phyloP scores from a whole-genome alignment of 2,113 vertebrate genomes.

The Carettochelys insculpta region DNA sequence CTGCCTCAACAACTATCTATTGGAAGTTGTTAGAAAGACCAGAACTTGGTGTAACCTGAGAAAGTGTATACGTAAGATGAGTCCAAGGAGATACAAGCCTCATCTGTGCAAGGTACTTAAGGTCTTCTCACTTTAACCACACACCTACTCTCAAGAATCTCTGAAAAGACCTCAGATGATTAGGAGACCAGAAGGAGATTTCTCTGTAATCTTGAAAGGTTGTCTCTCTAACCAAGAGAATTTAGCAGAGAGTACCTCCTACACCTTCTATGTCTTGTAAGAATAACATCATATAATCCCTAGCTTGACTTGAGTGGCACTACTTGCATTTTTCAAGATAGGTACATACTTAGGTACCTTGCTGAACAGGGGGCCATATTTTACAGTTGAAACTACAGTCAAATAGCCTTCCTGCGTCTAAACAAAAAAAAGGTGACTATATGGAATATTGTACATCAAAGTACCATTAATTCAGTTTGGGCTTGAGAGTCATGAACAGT shows the following conservation, averaged over 20 bases:
- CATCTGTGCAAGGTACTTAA: neutral
- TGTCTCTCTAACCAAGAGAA: neutral
- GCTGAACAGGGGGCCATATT: neutral
- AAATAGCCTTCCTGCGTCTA: neutral
- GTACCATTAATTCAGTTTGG: neutral
- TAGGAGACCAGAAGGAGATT: neutral
- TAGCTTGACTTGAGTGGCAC: neutral
- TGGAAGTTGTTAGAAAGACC: neutral
- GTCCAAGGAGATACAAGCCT: neutral
- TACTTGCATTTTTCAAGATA: neutral
- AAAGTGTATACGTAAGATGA: neutral
- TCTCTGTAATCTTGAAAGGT: neutral
- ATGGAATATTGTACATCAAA: fast-evolving
- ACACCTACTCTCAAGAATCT: neutral
- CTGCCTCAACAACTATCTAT: neutral
- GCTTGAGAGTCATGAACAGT: neutral
- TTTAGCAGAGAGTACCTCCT: neutral
- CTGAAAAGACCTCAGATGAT: neutral
- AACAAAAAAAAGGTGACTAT: neutral
- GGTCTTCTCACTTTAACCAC: neutral
- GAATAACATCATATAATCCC: neutral
- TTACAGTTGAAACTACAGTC: neutral
- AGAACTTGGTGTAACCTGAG: neutral
- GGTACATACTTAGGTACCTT: neutral
- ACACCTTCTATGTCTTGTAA: neutral